phyloP scores from a whole-genome alignment of 2,113 vertebrate genomes.

The Riparia riparia region DNA sequence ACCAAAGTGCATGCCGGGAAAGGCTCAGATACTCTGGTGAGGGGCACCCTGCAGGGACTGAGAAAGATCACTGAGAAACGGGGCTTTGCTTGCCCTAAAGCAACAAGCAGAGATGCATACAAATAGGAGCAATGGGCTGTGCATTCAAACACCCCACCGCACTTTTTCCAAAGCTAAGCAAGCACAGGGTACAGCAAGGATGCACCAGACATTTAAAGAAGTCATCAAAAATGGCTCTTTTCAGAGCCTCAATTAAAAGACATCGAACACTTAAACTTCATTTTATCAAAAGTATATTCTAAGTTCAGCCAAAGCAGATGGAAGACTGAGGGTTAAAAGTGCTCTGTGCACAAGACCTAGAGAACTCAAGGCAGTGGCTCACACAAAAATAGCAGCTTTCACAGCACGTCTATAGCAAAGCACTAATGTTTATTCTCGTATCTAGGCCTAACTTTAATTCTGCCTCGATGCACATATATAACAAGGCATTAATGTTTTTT shows the following conservation, averaged over 20 bases:
- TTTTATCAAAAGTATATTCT: neutral
- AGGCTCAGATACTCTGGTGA: constrained; percentile 6
- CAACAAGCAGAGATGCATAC: constrained; percentile 19
- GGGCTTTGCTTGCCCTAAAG: constrained; percentile 16
- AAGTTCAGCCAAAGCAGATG: neutral
- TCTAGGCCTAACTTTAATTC: constrained; percentile 14
- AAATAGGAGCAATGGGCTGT: neutral
- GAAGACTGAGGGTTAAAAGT: constrained; percentile 9
- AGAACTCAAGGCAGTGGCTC: neutral
- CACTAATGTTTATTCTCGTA: constrained; percentile 23
- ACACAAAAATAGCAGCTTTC: constrained; percentile 29
- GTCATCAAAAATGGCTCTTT: neutral
- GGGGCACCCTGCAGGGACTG: constrained; percentile 51
- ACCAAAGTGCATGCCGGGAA: constrained; percentile 26
- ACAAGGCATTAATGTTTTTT: neutral
- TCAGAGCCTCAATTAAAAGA: neutral
- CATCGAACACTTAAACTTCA: neutral
- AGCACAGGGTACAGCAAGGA: neutral
- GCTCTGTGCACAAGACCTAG: neutral
- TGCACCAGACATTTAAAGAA: neutral
- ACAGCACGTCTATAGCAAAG: neutral
- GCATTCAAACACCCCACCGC: neutral
- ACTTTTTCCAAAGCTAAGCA: neutral
- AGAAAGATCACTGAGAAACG: neutral
- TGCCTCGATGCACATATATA: neutral